Percentiles rank a stretch among this genome's conserved stretches.
These are phyloP conservation scores for Babylonia areolata DNA, from an alignment of 1,140 invertebrate species.

Conservation along the genomic window DNA sequence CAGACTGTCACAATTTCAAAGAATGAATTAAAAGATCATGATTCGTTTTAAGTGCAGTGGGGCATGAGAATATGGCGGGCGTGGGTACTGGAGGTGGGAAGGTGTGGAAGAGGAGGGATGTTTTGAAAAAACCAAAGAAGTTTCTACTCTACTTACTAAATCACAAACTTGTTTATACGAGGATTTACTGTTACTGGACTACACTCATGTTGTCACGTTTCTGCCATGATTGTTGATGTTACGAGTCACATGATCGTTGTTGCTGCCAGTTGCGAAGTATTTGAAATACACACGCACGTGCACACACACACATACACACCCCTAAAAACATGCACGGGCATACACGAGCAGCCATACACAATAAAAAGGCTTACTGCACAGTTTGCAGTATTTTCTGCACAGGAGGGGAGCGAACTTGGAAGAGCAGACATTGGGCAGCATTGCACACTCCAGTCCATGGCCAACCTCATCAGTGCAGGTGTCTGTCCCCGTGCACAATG, in stretches of 20 bases:
- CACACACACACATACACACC: not conserved
- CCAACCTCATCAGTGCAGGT: not conserved
- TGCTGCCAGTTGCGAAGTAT: too few relatives aligned
- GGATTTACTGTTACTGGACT: not conserved
- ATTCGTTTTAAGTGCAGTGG: too few relatives aligned
- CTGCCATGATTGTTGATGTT: too few relatives aligned
- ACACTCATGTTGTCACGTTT: not conserved
- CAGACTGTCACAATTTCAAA: too few relatives aligned
- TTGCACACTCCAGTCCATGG: not conserved
- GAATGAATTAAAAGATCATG: too few relatives aligned
- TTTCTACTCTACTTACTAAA: not conserved
- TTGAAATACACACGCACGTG: not conserved
- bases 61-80: too few relatives aligned
- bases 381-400: not conserved
- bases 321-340: not conserved
- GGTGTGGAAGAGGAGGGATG: too few relatives aligned
- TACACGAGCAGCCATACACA: not conserved
- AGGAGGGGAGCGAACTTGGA: not conserved
- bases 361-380: not conserved
- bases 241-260: too few relatives aligned
- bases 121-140: not conserved
- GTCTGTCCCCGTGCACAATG: too few relatives aligned
- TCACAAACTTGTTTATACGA: not conserved
- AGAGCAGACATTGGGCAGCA: not conserved
- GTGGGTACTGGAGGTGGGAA: too few relatives aligned